Evolutionary conservation across 2,888 invertebrate species (phyloP).

Genomic region (Gari tellinella): DNA sequence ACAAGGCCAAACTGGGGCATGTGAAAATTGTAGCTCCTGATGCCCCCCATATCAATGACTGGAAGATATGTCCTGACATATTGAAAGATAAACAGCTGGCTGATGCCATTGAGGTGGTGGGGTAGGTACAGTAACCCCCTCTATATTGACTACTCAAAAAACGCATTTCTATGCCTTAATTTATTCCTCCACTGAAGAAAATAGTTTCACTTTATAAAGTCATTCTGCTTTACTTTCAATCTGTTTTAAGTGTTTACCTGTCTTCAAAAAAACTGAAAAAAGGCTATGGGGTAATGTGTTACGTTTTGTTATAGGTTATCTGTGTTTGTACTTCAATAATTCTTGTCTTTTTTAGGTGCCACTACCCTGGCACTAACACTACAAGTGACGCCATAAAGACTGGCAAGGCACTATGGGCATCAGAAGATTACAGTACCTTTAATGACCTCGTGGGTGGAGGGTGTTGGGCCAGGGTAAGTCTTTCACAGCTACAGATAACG

Average conservation of each 20-base stretch:
- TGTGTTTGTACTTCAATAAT: too few relatives aligned
- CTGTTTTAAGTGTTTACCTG: too few relatives aligned
- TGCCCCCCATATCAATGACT: conserved; percentile 62
- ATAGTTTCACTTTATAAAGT: too few relatives aligned
- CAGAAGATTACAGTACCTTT: conserved; percentile 84
- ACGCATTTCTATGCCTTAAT: too few relatives aligned
- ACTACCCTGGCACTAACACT: conserved; percentile 77
- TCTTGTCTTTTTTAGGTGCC: conserved; percentile 26
- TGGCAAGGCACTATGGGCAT: conserved; percentile 82
- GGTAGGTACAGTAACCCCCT: too few relatives aligned
- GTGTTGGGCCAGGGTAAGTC: conserved; percentile 84
- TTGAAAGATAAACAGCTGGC: conserved; percentile 70
- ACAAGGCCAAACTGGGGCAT: conserved; percentile 69
- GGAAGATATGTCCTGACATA: conserved; percentile 78
- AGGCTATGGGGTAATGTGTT: too few relatives aligned
- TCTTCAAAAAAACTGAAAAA: too few relatives aligned
- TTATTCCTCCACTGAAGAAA: too few relatives aligned
- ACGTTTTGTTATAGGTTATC: too few relatives aligned
- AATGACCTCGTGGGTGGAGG: conserved; percentile 82
- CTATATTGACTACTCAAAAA: too few relatives aligned
- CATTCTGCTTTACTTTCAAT: too few relatives aligned
- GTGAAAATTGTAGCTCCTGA: conserved; percentile 82
- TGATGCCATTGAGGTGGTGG: conserved; percentile 78
- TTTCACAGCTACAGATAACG: too few relatives aligned
- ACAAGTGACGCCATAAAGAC: conserved; percentile 66